Conservation (phyloP, 2,113 vertebrate species). For the Neolamprologus sp. region DNA sequence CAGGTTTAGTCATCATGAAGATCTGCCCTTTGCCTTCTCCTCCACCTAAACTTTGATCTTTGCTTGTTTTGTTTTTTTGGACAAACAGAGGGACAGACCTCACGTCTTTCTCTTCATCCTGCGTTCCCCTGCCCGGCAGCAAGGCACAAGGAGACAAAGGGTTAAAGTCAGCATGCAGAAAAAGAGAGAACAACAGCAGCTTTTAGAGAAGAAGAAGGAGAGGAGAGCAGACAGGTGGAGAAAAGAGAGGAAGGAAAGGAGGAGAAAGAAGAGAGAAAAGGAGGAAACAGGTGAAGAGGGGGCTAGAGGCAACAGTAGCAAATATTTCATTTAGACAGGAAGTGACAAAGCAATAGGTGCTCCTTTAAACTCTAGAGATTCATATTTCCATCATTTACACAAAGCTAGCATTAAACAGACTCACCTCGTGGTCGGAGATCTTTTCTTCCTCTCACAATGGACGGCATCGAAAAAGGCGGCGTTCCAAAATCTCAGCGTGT, state of each 20-base stretch:
- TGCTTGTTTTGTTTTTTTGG: neutral
- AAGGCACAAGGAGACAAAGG: constrained; percentile 84
- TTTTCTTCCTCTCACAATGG: constrained; percentile 91
- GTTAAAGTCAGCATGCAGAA: constrained; percentile 77
- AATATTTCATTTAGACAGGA: neutral
- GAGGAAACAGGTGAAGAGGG: neutral
- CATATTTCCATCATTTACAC: neutral
- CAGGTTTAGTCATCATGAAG: neutral
- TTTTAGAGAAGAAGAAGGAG: neutral
- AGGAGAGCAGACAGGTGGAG: neutral
- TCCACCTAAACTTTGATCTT: neutral
- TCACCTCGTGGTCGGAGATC: constrained; percentile 95
- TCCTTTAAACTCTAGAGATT: neutral
- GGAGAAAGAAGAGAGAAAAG: neutral
- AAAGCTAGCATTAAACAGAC: neutral
- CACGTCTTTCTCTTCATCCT: constrained; percentile 88
- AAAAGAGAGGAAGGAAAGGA: neutral
- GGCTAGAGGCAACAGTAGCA: neutral
- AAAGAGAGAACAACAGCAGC: constrained; percentile 37
- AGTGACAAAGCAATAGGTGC: accelerated
- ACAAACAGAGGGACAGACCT: constrained; percentile 83
- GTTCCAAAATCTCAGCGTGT: constrained; percentile 93
- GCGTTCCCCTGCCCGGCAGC: constrained; percentile 86
- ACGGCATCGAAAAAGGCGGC: constrained; percentile 96
- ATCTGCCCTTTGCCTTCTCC: neutral